Evolutionary conservation across 2,113 vertebrate species (phyloP).

Genomic region (Pterocles gutturalis): DNA sequence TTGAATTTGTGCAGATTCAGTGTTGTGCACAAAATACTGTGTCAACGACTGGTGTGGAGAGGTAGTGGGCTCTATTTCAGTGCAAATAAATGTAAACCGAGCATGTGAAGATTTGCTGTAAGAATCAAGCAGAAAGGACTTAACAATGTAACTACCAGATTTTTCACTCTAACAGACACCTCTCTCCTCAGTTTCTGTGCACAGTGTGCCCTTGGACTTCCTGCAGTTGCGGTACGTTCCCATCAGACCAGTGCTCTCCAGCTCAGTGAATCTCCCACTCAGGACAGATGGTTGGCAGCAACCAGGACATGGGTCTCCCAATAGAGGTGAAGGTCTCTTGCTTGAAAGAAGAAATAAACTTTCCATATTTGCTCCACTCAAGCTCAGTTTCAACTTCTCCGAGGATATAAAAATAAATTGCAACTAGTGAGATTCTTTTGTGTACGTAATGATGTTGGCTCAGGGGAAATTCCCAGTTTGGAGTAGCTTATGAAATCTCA

Average conservation of each 20-base stretch:
- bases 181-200: not conserved
- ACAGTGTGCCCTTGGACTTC: not conserved
- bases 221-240: not conserved
- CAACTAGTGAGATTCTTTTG: not conserved
- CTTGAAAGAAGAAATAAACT: not conserved
- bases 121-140: not conserved
- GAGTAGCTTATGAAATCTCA: not conserved
- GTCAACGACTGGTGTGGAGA: slow-evolving; percentile 1
- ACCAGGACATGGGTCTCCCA: not conserved
- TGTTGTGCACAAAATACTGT: not conserved
- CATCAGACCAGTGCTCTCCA: not conserved
- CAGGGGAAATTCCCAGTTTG: not conserved
- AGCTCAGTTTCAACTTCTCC: not conserved
- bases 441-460: not conserved
- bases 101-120: not conserved
- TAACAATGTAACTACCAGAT: not conserved
- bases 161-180: not conserved
- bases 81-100: slow-evolving; percentile 51
- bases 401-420: not conserved
- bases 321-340: not conserved
- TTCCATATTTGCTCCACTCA: not conserved
- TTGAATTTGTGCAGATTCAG: not conserved
- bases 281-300: not conserved
- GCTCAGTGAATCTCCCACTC: not conserved
- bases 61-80: slow-evolving; percentile 37